These are phyloP conservation scores for Hypomecis atomaria DNA, from an alignment of 2,888 invertebrate species.

Conservation along the genomic window DNA sequence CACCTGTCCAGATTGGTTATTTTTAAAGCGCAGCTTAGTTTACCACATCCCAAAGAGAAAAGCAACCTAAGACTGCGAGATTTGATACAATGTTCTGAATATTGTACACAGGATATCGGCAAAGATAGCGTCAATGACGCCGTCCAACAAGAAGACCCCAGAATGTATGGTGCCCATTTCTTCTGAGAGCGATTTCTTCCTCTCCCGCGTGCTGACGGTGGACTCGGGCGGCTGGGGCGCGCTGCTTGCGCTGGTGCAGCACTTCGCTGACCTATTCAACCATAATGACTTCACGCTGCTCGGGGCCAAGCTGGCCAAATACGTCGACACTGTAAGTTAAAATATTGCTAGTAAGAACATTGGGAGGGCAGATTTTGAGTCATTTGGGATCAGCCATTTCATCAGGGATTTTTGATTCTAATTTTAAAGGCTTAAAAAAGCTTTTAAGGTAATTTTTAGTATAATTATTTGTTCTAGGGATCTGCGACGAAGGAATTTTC, in stretches of 20 bases:
- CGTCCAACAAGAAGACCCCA: constrained; percentile 61
- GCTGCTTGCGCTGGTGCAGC: constrained; percentile 63
- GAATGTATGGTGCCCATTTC: constrained; percentile 60
- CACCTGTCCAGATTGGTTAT: too few species aligned
- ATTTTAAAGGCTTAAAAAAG: too few species aligned
- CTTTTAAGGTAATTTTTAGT: too few species aligned
- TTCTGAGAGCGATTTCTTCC: constrained; percentile 62
- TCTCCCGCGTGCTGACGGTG: constrained; percentile 57
- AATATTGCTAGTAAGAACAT: neutral
- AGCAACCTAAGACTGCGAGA: too few species aligned
- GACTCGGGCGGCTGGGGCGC: constrained; percentile 66
- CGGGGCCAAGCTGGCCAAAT: constrained; percentile 70
- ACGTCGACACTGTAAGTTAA: constrained; percentile 70
- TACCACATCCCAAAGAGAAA: too few species aligned
- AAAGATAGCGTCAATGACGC: constrained; percentile 54
- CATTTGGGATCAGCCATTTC: too few species aligned
- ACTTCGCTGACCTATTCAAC: constrained; percentile 66
- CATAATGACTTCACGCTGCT: constrained; percentile 61
- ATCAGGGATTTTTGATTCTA: too few species aligned
- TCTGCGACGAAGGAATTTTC: too few species aligned
- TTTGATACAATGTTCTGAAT: neutral
- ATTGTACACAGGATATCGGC: constrained; percentile 2
- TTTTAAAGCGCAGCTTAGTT: too few species aligned
- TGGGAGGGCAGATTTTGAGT: too few species aligned
- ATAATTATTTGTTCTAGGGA: too few species aligned